Base-by-base conservation (phyloP, 2,113 vertebrate genomes). In the Eptesicus fuscus region DNA sequence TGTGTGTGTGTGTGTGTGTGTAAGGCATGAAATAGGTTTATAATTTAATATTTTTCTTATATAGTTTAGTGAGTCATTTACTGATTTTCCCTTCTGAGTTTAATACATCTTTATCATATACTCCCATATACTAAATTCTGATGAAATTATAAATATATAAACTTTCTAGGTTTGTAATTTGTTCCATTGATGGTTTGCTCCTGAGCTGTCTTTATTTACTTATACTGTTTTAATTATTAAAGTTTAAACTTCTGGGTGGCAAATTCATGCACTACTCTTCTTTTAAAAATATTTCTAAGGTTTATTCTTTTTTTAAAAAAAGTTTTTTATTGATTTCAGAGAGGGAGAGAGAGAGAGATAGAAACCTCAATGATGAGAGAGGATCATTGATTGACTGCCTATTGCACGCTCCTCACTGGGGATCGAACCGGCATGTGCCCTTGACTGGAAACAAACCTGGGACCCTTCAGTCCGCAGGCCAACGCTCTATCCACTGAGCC, bases 221-320 rank as follows among this genome's bases (percentile, higher is more conserved):
- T 67, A 83, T 42, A 91, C 7, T 85, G 22, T 77, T 77, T 88
- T 69, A 37, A 73, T 49, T 83, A 63, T 51, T 85, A 86, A 86
- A 93, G 35, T 86, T 93, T 90, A 92, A 63, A 76, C 79, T 91
- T 96, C 53, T 95, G 23, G 14, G n/a, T 67, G 30, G 23, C 30
- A 92, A 22, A 74, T 7, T 88, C 32, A 42, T 63, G 56, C 47
- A 51, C 20, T 80, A 56, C 8, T 93, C 40, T 76, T 84, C 10
- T 95, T 88, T 86, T 10, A 61, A 83, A 71, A 79, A 74, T 63
- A 14, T 63, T 30, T 59, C 56, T 59, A 59, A 59, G 23, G 56
- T 59, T 59, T 59, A 59, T 59, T 59, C 56, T 59, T 59, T 56
- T 53, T 53, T 51, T 53, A 20, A 53, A 53, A 56, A 56, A 56